A percentile compares a stretch with the other conserved stretches of the same genome.
These are phyloP conservation scores for Phaonia tiefii DNA, from an alignment of 2,888 invertebrate species.

Conservation along the genomic window DNA sequence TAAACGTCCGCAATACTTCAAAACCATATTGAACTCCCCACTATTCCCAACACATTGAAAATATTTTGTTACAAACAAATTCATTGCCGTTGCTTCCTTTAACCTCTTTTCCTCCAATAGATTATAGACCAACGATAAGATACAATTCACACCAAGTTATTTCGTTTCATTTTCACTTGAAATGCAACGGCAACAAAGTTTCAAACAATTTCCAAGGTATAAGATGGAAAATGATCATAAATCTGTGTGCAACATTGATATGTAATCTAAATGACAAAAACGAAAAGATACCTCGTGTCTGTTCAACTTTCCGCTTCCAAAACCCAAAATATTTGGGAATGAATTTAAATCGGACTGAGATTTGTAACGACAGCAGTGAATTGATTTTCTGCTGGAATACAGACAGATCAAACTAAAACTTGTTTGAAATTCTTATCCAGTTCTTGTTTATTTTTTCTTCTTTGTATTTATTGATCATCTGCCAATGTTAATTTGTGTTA, in stretches of 20 bases:
- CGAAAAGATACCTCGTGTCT: too few relatives aligned
- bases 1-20: too few relatives aligned
- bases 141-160: constrained; percentile 28
- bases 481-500: constrained; percentile 31
- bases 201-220: constrained; percentile 15
- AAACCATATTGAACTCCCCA: too few relatives aligned
- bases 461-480: too few relatives aligned
- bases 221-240: constrained; percentile 58
- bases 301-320: constrained; percentile 6
- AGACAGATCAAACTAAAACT: constrained; percentile 1
- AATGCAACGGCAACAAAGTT: neutral
- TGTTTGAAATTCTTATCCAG: constrained; percentile 6
- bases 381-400: neutral
- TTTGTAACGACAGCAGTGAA: constrained; percentile 40
- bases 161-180: too few relatives aligned
- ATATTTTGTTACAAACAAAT: too few relatives aligned
- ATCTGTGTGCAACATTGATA: constrained; percentile 62
- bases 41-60: too few relatives aligned
- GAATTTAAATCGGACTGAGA: constrained; percentile 6
- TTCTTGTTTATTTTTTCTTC: neutral
- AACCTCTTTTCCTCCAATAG: constrained; percentile 27
- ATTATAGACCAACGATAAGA: constrained; percentile 57
- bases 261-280: constrained; percentile 63
- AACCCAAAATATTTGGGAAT: constrained; percentile 19
- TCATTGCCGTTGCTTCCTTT: too few relatives aligned